Conservation (phyloP, 2,797 vertebrate species). For the Micropoecilia bifurca region DNA sequence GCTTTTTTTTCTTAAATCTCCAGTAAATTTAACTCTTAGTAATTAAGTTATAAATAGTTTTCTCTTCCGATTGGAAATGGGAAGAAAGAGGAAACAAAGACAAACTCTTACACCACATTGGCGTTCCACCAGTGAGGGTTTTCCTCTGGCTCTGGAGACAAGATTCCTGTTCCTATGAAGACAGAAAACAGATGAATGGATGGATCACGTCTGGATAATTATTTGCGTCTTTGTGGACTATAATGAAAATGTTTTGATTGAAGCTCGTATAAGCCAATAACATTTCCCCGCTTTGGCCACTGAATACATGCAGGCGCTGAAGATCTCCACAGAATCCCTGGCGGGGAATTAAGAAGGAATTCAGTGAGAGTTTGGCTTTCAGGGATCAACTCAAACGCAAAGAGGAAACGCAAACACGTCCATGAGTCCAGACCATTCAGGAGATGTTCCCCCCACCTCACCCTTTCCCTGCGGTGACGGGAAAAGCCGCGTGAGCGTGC, state of each 20-base stretch:
- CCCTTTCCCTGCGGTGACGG: slow-evolving; percentile 8
- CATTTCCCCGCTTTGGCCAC: slow-evolving; percentile 86
- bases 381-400: slow-evolving; percentile 52
- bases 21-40: background rate
- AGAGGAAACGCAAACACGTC: slow-evolving; percentile 63
- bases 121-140: slow-evolving; percentile 99
- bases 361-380: slow-evolving; percentile 46
- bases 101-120: slow-evolving; percentile 93
- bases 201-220: slow-evolving; percentile 1
- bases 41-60: background rate
- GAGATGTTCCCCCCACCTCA: background rate
- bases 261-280: slow-evolving; percentile 84
- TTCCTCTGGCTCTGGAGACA: slow-evolving; percentile 94
- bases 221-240: slow-evolving; percentile 68
- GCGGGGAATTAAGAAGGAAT: slow-evolving; percentile 45
- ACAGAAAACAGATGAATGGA: background rate
- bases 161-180: slow-evolving; percentile 88
- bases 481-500: slow-evolving; percentile 4
- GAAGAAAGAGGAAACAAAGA: background rate
- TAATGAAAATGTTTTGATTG: slow-evolving; percentile 49
- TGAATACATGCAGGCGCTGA: slow-evolving; percentile 84
- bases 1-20: background rate
- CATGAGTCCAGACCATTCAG: slow-evolving; percentile 55
- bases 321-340: slow-evolving; percentile 29
- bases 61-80: background rate